Conservation (phyloP, 2,113 vertebrate species). For the Nothoprocta pentlandii region DNA sequence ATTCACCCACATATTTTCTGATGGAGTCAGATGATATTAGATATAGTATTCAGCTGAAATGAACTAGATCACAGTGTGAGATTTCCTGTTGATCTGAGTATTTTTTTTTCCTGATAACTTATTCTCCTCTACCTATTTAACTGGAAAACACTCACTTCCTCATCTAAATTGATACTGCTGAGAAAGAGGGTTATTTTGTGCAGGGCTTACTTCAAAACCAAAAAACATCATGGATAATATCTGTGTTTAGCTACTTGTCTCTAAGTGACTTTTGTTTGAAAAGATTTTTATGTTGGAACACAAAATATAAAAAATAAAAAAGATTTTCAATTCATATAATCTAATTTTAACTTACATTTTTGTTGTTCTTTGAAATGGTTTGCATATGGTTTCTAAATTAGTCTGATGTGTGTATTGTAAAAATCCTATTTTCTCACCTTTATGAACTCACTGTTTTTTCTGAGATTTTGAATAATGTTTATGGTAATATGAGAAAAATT, state of each 20-base stretch:
- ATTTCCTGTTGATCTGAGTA: not conserved
- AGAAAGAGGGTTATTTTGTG: not conserved
- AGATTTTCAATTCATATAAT: not conserved
- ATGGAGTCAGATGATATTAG: not conserved
- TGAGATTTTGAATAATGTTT: not conserved
- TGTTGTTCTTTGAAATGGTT: not conserved
- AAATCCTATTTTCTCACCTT: rapidly evolving
- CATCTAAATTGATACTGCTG: not conserved
- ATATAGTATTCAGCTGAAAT: not conserved
- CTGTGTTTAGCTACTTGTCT: not conserved
- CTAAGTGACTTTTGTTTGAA: not conserved
- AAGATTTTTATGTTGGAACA: not conserved
- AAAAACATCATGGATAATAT: not conserved
- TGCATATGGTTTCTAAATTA: not conserved
- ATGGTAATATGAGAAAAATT: not conserved
- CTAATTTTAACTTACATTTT: not conserved
- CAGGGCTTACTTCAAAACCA: not conserved
- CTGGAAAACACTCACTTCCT: not conserved
- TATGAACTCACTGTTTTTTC: not conserved
- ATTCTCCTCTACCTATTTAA: not conserved
- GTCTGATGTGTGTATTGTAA: not conserved
- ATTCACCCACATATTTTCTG: not conserved
- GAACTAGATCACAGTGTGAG: not conserved
- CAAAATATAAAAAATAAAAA: not conserved
- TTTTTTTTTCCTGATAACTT: not conserved